Base-by-base conservation (phyloP, 2,113 vertebrate species). In the Hemichromis elongatus region DNA sequence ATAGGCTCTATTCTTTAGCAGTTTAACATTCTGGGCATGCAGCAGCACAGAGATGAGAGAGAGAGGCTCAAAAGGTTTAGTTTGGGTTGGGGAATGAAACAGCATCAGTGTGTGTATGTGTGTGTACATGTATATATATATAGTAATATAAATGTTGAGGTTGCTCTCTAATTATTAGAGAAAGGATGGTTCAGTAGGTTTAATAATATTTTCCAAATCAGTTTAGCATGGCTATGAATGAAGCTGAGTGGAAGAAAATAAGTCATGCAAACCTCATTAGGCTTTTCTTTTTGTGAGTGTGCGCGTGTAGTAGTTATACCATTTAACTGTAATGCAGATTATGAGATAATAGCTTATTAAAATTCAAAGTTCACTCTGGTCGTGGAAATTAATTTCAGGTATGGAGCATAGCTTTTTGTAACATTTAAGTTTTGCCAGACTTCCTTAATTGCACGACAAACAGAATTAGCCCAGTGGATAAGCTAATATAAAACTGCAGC, bases 131-230 rank as follows among this genome's bases (percentile, higher is more conserved):
- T 40, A 4, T 40, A 33, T 84, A 55, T 89, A 86, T 89, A 83
- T 90, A 91, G 81, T 91, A 89, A 92, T 90, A 88, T 90, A 92
- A 90, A 91, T 88, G 85, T 92, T 90, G 88, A 90, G 88, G 90
- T 93, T 91, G 81, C 85, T 77, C 90, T 83, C 84, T 92, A 91
- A 94, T 94, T 92, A 93, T 94, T 93, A 94, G 84, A 90, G 53
- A 89, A 92, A 90, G 59, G 85, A 93, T 30, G 89, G 87, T 94
- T 94, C 92, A 93, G 88, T 90, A 86, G 92, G 86, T 93, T 94
- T 94, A 93, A 95, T 94, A 93, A 95, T 93, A 93, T 93, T 93
- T 93, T 93, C 83, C 57, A 92, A 95, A 95, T 95, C 92, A 93
- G 94, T 95, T 93, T 94, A 93, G 81, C 82, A 90, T 84, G 77